Evolutionary conservation across 2,797 vertebrate species (phyloP), one percentile per base, ranked within the genome.

Genomic region (Gobionotothen gibberifrons): DNA sequence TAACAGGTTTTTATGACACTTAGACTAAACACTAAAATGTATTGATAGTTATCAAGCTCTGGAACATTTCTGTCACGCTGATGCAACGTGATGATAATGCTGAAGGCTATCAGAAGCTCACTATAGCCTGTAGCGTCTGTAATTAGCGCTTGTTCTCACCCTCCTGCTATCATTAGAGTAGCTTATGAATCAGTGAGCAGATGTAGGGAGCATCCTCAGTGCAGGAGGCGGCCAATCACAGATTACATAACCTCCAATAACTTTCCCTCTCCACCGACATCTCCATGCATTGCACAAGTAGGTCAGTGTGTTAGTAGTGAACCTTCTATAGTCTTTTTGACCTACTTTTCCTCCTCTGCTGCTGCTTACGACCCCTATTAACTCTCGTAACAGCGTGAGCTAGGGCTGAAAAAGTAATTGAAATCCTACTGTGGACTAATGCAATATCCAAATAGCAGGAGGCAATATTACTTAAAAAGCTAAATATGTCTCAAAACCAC

Each of bases 241-340:
- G 32, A 36, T 36, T 36, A 9, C 32, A 36, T 36, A 36, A 36
- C 8, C 32, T 36, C 32, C 32, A 47, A 78, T 79, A 39, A 85
- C 58, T 72, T 72, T 79, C 81, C 64, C 19, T 29, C 3, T 44
- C n/a, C 22, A 15, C 51, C 3, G 4, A 16, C n/a, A 17, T 53
- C 17, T 43, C 16, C 55, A 15, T 36, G 16, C 10, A 1, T 22
- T 59, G 43, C 10, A 3, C 3, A 89, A 83, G 72, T 91, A 80
- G 90, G 92, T 91, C 89, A 91, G 74, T 86, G 86, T 90, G 90
- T 88, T 86, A 76, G 68, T 22, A 26, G 79, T 26, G 39, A 59
- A 22, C 53, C 39, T 10, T 53, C 42, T 58, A 48, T 67, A 3
- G 15, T 54, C 46, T 53, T 29, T 81, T 48, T 84, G 84, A 89